phyloP scores from a whole-genome alignment of 2,888 invertebrate species.

The Rotaria magnacalcarata region DNA sequence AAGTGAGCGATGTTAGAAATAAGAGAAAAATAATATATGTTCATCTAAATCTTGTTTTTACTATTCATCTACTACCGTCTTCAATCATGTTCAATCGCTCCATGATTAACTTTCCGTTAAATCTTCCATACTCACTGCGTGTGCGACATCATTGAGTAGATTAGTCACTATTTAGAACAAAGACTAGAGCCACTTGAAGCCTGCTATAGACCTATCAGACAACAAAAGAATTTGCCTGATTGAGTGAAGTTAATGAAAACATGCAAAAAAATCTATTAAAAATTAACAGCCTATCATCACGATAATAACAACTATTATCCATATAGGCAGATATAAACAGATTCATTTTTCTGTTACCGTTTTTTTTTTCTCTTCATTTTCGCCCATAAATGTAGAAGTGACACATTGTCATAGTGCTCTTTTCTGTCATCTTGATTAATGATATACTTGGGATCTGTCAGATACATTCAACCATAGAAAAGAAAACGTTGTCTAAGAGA shows the following conservation, averaged over 20 bases:
- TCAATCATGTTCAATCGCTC: neutral
- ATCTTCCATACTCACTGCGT: too few species aligned
- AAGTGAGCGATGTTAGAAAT: too few species aligned
- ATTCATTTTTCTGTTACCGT: neutral
- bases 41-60: neutral
- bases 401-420: neutral
- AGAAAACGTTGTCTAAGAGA: neutral
- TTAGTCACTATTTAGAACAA: neutral
- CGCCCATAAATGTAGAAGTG: neutral
- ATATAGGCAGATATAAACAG: neutral
- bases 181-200: neutral
- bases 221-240: neutral
- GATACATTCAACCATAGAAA: neutral
- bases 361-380: neutral
- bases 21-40: neutral
- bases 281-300: neutral
- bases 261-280: neutral
- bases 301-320: neutral
- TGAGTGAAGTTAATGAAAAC: neutral
- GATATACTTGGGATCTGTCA: neutral
- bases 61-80: neutral
- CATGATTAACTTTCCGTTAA: neutral
- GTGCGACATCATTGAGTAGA: neutral
- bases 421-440: conserved; percentile 5
- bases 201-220: neutral